Conservation (phyloP, 2,113 vertebrate genomes). For the Nyctibius bracteatus region DNA sequence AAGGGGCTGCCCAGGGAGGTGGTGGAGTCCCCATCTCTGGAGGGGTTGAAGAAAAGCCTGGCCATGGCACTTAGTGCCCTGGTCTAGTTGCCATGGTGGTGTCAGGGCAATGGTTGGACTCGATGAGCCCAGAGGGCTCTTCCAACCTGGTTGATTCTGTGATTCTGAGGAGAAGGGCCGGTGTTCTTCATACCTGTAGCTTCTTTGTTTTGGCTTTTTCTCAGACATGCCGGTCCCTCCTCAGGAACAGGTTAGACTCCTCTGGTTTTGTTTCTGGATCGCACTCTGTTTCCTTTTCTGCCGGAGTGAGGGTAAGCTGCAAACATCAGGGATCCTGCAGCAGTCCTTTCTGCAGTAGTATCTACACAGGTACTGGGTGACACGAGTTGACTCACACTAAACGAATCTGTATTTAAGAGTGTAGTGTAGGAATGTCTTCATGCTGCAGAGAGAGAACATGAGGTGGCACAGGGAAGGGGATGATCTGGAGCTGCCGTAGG, state of each 20-base stretch:
- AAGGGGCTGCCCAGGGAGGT: too few relatives aligned
- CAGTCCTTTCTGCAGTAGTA: neutral
- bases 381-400: neutral
- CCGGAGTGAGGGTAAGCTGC: neutral
- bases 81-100: too few relatives aligned
- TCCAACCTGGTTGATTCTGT: too few relatives aligned
- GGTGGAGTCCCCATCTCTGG: too few relatives aligned
- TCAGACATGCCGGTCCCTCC: neutral
- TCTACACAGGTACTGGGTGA: neutral
- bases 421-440: fast-evolving
- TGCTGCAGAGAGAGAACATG: too few relatives aligned
- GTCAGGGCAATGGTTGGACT: too few relatives aligned
- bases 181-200: neutral
- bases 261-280: neutral
- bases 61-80: too few relatives aligned
- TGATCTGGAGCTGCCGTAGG: neutral
- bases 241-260: neutral
- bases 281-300: neutral
- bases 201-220: neutral
- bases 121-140: too few relatives aligned
- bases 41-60: too few relatives aligned
- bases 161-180: neutral
- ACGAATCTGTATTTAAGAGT: fast-evolving
- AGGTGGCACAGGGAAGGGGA: neutral
- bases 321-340: neutral